Conservation (phyloP, 2,888 invertebrate genomes). For the Phania funesta region DNA sequence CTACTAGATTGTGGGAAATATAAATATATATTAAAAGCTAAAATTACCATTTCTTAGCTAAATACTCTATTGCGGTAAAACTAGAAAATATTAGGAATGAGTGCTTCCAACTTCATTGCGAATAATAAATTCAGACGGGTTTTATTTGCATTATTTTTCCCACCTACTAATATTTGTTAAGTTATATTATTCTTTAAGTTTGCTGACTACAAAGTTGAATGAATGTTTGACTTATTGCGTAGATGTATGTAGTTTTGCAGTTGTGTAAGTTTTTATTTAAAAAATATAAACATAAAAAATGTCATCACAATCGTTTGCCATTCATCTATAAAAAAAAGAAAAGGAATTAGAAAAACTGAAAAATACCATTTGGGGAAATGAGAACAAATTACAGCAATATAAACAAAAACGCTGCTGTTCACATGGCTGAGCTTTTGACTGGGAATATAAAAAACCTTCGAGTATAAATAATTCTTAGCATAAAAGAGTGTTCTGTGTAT, state of each 20-base stretch:
- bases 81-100: too few species aligned
- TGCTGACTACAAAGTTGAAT: conserved; percentile 15
- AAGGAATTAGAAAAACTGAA: neutral
- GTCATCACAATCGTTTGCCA: conserved; percentile 41
- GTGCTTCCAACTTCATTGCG: too few species aligned
- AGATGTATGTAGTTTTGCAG: neutral
- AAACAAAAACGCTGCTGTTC: conserved; percentile 46
- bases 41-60: too few species aligned
- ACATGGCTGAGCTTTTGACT: neutral
- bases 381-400: conserved; percentile 56
- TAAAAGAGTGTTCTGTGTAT: neutral
- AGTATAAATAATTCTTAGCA: neutral
- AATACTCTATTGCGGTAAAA: too few species aligned
- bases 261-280: neutral
- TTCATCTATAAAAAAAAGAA: neutral
- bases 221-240: too few species aligned
- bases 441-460: neutral
- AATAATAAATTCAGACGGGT: too few species aligned
- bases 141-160: too few species aligned
- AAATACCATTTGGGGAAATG: conserved; percentile 58
- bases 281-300: conserved; percentile 55
- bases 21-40: too few species aligned
- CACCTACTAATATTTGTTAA: conserved; percentile 11
- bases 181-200: neutral
- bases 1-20: too few species aligned